Conservation (phyloP, 2,113 vertebrate species). For the Piaya cayana region DNA sequence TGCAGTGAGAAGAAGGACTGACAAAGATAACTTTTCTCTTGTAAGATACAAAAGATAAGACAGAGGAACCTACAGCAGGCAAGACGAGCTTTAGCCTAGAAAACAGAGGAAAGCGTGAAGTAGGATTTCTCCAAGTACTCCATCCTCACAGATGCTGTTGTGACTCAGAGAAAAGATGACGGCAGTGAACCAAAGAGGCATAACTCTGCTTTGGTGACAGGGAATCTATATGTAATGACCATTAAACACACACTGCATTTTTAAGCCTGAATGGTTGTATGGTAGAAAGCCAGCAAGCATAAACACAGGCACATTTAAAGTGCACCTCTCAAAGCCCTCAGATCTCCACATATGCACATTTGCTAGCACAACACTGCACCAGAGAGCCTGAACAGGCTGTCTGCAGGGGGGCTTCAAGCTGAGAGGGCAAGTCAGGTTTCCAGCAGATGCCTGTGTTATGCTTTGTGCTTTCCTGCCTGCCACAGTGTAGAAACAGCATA, state of each 20-base stretch:
- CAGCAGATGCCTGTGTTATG: neutral
- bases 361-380: neutral
- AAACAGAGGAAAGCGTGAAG: neutral
- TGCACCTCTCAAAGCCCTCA: neutral
- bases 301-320: accelerated
- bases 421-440: neutral
- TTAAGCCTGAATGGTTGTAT: neutral
- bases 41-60: neutral
- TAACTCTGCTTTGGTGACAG: neutral
- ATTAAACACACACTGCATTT: neutral
- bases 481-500: neutral
- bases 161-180: neutral
- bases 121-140: neutral
- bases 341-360: neutral
- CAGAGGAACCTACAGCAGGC: neutral
- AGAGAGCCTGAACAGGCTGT: neutral
- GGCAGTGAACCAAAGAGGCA: neutral
- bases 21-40: neutral
- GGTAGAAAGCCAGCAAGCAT: neutral
- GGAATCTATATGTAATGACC: neutral
- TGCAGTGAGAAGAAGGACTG: neutral
- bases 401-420: neutral
- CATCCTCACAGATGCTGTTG: neutral
- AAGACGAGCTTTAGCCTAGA: neutral
- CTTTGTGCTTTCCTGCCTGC: neutral